phyloP scores from a whole-genome alignment of 1,140 invertebrate genomes.

The Drosophila erecta region DNA sequence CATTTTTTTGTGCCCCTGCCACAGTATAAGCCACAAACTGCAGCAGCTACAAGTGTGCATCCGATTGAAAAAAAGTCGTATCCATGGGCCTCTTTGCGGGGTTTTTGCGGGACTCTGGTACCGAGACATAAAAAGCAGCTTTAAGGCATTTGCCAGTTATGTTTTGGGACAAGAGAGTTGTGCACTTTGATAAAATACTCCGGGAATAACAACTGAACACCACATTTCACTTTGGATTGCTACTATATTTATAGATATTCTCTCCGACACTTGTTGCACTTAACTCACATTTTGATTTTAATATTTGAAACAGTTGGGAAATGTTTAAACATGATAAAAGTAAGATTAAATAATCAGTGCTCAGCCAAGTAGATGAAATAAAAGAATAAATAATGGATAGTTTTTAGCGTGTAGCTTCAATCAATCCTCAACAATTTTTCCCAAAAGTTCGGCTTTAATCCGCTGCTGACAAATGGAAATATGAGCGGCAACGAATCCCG shows the following conservation, averaged over 20 bases:
- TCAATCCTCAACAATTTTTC: conserved; percentile 2
- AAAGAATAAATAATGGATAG: too few relatives aligned
- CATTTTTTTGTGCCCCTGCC: conserved; percentile 27
- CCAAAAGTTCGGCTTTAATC: conserved; percentile 53
- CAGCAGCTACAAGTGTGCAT: conserved; percentile 61
- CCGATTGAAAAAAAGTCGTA: conserved; percentile 44
- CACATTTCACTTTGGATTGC: too few relatives aligned
- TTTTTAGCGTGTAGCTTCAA: conserved; percentile 5
- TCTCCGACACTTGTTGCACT: too few relatives aligned
- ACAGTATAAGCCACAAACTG: conserved; percentile 36
- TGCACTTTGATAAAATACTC: neutral
- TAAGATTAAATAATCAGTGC: too few relatives aligned
- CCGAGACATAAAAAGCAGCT: neutral
- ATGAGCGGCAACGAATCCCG: conserved; percentile 48
- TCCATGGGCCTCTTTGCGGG: conserved; percentile 26
- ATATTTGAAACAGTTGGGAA: too few relatives aligned
- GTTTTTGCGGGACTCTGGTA: neutral
- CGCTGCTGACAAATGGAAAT: conserved; percentile 62
- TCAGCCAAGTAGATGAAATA: too few relatives aligned
- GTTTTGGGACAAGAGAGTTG: neutral
- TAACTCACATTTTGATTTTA: too few relatives aligned
- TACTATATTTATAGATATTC: too few relatives aligned
- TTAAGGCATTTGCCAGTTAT: neutral
- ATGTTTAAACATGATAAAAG: too few relatives aligned
- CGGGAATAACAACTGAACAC: neutral